Evolutionary conservation across 2,888 invertebrate species (phyloP), one percentile per base, ranked within the genome.

Genomic region (Disparrhopalites patrizii): DNA sequence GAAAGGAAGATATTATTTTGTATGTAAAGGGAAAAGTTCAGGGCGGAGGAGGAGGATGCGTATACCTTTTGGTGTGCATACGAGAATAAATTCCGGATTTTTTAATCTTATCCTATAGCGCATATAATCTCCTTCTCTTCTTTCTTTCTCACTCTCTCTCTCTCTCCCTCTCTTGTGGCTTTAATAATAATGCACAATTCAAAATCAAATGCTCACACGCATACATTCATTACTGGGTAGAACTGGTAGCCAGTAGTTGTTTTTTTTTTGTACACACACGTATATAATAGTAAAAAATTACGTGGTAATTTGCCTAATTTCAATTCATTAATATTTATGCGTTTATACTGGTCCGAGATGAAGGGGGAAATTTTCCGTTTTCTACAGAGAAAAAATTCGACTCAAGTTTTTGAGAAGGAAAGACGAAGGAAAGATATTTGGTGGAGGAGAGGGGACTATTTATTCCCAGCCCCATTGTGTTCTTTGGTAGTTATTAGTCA

Each of bases 251-350:
- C 60, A 61, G 43, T 50, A 61, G 60, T 61, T 61, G 60, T 61
- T 43, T 15, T 50, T 61, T 61, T 27, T 61, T 27, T 27, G 28
- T 52, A 43, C 15, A 18, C 43, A 43, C n/a, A n/a, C n/a, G n/a
- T n/a, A 18, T 40, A n/a, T 40, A 40, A 40, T 40, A 40, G 20
- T 18, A 52, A 52, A 52, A 47, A 61, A 61, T 43, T 61, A 61
- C 60, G 31, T 18, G 58, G 38, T 65, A 65, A 65, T 65, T 65
- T 65, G 50, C 64, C 56, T 65, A 65, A 65, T 65, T 65, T 65
- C 57, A 65, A 57, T 65, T 65, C 64, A 65, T 65, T 65, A 65
- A 65, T 65, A 65, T 65, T 65, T 65, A 65, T 65, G 30, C 60
- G 27, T 61, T 60, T 58, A 51, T 51, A 4, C 51, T 20, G 25